Conservation (phyloP, 2,113 vertebrate genomes). For the Eublepharis macularius region DNA sequence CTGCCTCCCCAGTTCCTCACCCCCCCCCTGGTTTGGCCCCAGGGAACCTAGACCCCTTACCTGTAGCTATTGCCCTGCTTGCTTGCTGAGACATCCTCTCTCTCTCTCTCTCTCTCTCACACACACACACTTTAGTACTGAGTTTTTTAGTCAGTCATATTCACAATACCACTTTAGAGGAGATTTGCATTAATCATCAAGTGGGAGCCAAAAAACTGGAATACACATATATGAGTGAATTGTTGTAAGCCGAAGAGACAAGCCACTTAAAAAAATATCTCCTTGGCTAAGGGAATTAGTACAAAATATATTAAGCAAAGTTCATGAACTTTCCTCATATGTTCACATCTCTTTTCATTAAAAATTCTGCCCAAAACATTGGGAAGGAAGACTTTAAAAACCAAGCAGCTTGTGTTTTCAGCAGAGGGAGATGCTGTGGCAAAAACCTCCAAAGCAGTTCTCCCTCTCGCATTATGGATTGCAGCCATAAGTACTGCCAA, state of each 20-base stretch:
- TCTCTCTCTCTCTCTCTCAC: background rate
- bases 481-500: background rate
- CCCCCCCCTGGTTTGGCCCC: no score
- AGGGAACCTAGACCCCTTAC: no score
- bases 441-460: background rate
- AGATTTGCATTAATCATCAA: background rate
- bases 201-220: background rate
- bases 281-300: no score
- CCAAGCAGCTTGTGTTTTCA: background rate
- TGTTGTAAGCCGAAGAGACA: background rate
- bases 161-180: background rate
- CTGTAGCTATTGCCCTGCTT: no score
- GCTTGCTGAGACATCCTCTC: no score
- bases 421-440: background rate
- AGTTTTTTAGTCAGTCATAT: no score
- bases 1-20: no score
- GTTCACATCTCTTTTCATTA: no score
- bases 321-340: no score
- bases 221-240: background rate
- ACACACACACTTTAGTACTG: background rate
- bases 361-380: no score
- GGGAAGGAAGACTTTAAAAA: background rate
- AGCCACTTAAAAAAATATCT: background rate
- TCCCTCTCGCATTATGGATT: background rate
- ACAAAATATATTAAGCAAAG: no score